Conservation (phyloP, 2,797 vertebrate genomes). For the Valencia hispanica region DNA sequence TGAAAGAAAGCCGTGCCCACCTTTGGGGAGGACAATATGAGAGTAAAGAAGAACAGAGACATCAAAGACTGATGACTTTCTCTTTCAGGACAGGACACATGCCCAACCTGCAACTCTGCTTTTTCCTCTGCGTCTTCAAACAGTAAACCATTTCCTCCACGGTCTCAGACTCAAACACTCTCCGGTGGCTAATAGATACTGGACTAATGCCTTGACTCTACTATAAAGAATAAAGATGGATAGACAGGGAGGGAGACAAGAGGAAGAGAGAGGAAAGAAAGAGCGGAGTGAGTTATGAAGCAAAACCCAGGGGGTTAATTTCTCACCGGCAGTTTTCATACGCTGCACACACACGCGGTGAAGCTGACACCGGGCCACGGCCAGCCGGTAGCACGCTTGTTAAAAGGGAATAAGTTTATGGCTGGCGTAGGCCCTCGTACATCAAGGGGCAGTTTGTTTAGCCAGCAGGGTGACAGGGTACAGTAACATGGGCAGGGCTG, state of each 20-base stretch:
- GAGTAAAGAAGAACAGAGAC: slow-evolving; percentile 3
- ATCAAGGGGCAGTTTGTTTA: slow-evolving; percentile 91
- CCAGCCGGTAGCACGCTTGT: slow-evolving; percentile 85
- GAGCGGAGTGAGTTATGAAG: slow-evolving; percentile 74
- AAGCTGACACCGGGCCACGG: slow-evolving; percentile 68
- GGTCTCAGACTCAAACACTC: slow-evolving; percentile 60
- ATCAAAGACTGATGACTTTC: slow-evolving; percentile 44
- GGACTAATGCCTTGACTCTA: slow-evolving; percentile 69
- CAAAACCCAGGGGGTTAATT: slow-evolving; percentile 81
- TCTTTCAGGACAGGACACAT: slow-evolving; percentile 46
- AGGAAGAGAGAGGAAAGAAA: slow-evolving; percentile 56
- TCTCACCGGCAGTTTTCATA: slow-evolving; percentile 73
- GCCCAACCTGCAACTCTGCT: slow-evolving; percentile 45
- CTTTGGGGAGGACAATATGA: slow-evolving; percentile 7
- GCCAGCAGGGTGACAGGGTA: slow-evolving; percentile 83
- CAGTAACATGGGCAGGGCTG: slow-evolving; percentile 77
- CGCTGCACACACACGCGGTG: slow-evolving; percentile 38
- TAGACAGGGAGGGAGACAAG: slow-evolving; percentile 52
- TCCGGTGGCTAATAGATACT: slow-evolving; percentile 76
- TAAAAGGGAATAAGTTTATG: slow-evolving; percentile 92
- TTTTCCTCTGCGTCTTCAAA: slow-evolving; percentile 25
- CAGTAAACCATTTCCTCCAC: slow-evolving; percentile 54
- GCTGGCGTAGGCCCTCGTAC: slow-evolving; percentile 85
- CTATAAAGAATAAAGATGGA: slow-evolving; percentile 74
- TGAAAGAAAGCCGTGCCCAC: not conserved